Base-by-base conservation (phyloP, 2,888 invertebrate species). In the Rhyacophila evoluta region DNA sequence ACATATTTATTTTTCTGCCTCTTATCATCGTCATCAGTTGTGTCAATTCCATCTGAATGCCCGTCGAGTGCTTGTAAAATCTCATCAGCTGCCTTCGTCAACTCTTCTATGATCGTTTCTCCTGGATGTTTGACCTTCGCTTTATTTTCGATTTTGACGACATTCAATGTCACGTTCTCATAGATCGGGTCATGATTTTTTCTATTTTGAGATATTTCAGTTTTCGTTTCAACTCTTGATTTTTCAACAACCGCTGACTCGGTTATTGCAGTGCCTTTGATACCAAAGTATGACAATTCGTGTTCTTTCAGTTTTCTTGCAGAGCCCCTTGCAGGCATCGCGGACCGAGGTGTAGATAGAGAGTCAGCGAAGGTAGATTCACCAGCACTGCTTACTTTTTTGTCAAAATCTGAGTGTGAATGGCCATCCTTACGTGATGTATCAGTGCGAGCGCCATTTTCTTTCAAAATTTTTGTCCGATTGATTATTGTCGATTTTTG, bases 221-320 rank as follows among this genome's bases (percentile, higher is more conserved):
- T 6, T 12, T 79, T 36, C 0, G 28, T 29, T 69, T 33, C 33
- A 29, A 29, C 28, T 11, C 1, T 10, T 27, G 29, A 27, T 25
- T 70, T 70, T 12, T 70, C 36, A 25, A 27, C 3, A 27, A 25
- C 19, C 1, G 5, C 41, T 25, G 6, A 15, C 72, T 74, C 80
- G 27, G 25, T 29, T 2, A 67, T 10, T 27, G 69, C 38, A 19
- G 74, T 11, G n/a, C 78, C 75, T 74, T 81, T 82, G 12, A 88
- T 84, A 29, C 92, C 92, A 83, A 92, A 92, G 84, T 91, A 92
- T 79, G 91, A 91, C 70, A 92, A 86, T 83, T 92, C 92, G 81
- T 91, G 92, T 68, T 91, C 90, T 79, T 91, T 87, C 55, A 92
- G 86, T 85, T 91, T 89, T 82, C 92, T 87, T 3, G 87, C 82